Conservation (phyloP, 53 echinoderm and acorn worm species). For the Apostichopus leukothele region DNA sequence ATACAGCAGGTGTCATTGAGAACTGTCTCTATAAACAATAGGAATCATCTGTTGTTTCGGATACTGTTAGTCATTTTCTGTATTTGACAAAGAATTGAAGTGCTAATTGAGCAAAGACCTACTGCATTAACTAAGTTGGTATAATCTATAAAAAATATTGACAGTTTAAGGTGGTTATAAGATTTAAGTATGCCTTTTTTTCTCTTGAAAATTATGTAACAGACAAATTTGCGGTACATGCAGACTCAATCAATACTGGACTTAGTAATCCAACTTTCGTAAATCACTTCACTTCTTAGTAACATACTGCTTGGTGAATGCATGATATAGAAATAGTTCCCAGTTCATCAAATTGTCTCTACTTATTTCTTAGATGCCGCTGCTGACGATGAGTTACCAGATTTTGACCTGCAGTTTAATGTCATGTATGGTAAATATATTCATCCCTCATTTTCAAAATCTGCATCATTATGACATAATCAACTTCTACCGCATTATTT, state of each 20-base stretch:
- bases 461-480: background rate
- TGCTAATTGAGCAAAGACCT: too few relatives aligned
- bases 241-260: background rate
- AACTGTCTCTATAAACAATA: too few relatives aligned
- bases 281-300: background rate
- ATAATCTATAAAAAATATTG: too few relatives aligned
- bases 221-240: background rate
- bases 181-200: too few relatives aligned
- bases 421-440: slow-evolving; percentile 5
- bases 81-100: too few relatives aligned
- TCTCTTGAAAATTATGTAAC: too few relatives aligned
- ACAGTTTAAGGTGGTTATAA: too few relatives aligned
- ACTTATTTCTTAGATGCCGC: background rate
- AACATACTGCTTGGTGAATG: background rate
- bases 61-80: too few relatives aligned
- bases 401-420: slow-evolving; percentile 7
- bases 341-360: background rate
- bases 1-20: too few relatives aligned
- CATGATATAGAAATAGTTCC: too few relatives aligned
- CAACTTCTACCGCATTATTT: background rate
- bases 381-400: slow-evolving; percentile 6
- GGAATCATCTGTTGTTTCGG: too few relatives aligned
- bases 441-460: background rate
- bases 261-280: background rate
- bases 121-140: too few relatives aligned